These are phyloP conservation scores for Anodontia alba DNA, from an alignment of 2,888 invertebrate species.

Conservation along the genomic window DNA sequence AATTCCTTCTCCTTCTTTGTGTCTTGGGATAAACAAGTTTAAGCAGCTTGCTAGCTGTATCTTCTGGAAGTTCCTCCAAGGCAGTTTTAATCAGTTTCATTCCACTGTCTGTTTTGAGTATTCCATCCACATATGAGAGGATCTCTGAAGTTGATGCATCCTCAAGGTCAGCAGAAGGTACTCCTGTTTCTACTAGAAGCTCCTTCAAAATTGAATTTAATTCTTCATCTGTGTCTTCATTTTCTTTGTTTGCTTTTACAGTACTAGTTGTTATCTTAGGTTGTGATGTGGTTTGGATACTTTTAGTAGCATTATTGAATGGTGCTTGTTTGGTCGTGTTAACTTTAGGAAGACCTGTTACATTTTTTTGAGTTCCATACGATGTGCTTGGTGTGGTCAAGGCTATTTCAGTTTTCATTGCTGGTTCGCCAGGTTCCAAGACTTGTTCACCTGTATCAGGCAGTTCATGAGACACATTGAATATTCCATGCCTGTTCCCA, in stretches of 20 bases:
- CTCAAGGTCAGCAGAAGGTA: constrained; percentile 9
- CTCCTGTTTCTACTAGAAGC: not conserved
- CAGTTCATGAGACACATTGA: not conserved
- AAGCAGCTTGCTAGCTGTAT: not conserved
- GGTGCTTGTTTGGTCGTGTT: not conserved
- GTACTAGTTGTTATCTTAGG: not conserved
- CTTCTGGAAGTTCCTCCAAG: constrained; percentile 14
- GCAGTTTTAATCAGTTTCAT: constrained; percentile 19
- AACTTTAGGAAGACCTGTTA: not conserved
- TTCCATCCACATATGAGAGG: not conserved
- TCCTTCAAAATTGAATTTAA: not conserved
- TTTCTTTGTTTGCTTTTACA: not conserved
- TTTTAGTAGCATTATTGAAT: not conserved
- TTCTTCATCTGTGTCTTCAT: not conserved
- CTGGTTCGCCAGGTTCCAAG: too few species aligned
- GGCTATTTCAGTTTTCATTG: not conserved
- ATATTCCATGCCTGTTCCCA: not conserved
- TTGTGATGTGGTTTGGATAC: not conserved
- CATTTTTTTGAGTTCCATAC: not conserved
- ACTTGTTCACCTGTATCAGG: not conserved
- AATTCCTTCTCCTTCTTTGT: not conserved
- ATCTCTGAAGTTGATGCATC: constrained; percentile 1
- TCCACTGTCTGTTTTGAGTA: constrained; percentile 9
- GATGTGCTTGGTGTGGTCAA: not conserved
- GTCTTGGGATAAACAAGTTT: not conserved